Conservation (phyloP, 2,797 vertebrate species). For the Vireo griseus region DNA sequence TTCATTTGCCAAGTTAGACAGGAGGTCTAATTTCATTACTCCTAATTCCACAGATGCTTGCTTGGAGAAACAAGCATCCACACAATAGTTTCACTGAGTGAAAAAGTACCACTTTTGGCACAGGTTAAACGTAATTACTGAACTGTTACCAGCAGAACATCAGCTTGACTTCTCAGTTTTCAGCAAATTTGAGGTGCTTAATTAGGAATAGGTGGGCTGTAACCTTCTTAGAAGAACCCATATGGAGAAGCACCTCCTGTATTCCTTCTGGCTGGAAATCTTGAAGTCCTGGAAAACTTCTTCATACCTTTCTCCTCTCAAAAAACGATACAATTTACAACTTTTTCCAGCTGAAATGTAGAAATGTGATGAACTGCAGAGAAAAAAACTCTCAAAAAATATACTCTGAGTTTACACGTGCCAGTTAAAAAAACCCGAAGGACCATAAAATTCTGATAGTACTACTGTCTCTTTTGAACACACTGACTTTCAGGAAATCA, state of each 20-base stretch:
- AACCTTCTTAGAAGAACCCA: not conserved
- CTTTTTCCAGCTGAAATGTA: not conserved
- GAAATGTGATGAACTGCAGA: rapidly evolving
- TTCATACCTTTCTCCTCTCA: rapidly evolving
- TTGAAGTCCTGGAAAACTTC: not conserved
- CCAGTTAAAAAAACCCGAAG: not conserved
- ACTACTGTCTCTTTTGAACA: not conserved
- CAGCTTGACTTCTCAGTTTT: not conserved
- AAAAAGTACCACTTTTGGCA: not conserved
- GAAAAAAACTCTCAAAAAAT: not conserved
- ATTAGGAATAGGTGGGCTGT: not conserved
- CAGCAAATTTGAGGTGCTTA: not conserved
- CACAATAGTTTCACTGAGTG: not conserved
- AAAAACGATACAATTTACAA: not conserved
- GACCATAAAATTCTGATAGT: not conserved
- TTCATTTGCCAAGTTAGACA: not conserved
- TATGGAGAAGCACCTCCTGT: not conserved
- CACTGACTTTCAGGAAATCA: not conserved
- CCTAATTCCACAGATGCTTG: not conserved
- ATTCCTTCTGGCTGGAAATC: not conserved
- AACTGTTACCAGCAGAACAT: not conserved
- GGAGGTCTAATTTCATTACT: not conserved
- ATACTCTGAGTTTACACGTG: not conserved
- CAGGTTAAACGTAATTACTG: not conserved
- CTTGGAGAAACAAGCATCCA: not conserved